Conservation (phyloP, 2,113 vertebrate species). For the Bos indicus region DNA sequence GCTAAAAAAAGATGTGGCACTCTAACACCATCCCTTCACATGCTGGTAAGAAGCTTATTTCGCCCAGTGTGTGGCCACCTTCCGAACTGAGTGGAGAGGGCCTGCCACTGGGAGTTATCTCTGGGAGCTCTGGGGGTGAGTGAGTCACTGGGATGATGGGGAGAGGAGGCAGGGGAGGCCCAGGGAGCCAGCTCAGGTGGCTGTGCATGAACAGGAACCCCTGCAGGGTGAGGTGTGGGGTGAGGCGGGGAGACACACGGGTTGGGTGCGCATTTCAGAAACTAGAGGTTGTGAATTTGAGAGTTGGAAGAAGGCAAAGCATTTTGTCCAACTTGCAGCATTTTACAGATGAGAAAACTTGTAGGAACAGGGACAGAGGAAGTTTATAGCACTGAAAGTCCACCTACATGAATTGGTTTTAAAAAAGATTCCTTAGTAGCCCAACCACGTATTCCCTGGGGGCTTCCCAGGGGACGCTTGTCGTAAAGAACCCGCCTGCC, state of each 20-base stretch:
- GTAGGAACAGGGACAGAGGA: fast-evolving
- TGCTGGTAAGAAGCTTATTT: slow-evolving; percentile 83
- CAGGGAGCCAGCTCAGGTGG: background rate
- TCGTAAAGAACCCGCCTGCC: background rate
- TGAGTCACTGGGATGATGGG: slow-evolving; percentile 55
- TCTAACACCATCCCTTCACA: slow-evolving; percentile 78
- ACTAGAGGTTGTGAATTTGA: background rate
- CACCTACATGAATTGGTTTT: background rate
- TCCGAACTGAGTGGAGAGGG: slow-evolving; percentile 77
- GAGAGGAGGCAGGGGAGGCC: background rate
- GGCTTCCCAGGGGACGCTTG: background rate
- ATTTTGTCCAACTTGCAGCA: background rate
- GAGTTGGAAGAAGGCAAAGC: background rate
- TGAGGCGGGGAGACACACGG: background rate
- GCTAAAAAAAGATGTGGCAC: slow-evolving; percentile 77
- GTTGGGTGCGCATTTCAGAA: background rate
- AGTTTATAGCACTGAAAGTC: background rate
- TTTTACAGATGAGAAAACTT: background rate
- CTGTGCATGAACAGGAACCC: background rate
- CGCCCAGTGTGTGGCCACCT: slow-evolving; percentile 80
- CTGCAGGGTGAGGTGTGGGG: background rate
- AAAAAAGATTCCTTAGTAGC: background rate
- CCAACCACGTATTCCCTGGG: background rate
- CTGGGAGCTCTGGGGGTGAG: slow-evolving; percentile 57
- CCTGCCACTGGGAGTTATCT: slow-evolving; percentile 75